These are phyloP conservation scores for Drosophila buzzatii DNA, from an alignment of 2,888 invertebrate genomes.

Conservation along the genomic window DNA sequence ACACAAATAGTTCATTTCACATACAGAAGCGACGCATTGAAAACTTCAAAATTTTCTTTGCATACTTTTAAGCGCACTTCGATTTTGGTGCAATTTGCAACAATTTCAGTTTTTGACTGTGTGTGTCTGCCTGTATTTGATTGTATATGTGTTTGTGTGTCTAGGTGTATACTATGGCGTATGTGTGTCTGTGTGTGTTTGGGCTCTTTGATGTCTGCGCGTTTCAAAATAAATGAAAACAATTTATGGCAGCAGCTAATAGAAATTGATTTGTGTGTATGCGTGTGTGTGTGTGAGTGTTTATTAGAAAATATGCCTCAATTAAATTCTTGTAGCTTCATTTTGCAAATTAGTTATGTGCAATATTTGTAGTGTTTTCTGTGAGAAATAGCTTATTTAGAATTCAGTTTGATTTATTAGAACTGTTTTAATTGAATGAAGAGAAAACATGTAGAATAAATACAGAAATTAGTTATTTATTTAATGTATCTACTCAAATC, in stretches of 20 bases:
- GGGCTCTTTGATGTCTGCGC: constrained; percentile 39
- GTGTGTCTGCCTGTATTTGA: constrained; percentile 10
- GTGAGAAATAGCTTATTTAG: background rate
- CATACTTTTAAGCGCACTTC: constrained; percentile 54
- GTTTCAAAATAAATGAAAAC: constrained; percentile 68
- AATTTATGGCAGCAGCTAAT: constrained; percentile 41
- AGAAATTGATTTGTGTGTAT: constrained; percentile 33
- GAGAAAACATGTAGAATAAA: background rate
- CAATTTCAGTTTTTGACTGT: constrained; percentile 47
- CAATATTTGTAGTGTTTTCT: background rate
- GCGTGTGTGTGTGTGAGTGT: background rate
- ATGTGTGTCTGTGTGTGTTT: constrained; percentile 8
- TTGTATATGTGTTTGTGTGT: constrained; percentile 9
- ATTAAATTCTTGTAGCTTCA: background rate
- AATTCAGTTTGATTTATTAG: background rate
- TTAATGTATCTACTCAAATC: background rate
- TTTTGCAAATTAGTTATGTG: background rate
- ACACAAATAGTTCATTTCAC: background rate
- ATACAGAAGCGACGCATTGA: constrained; percentile 14
- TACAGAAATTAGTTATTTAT: background rate
- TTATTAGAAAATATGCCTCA: background rate
- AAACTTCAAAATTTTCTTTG: constrained; percentile 31
- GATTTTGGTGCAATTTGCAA: constrained; percentile 35
- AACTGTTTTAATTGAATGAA: background rate
- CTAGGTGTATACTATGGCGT: constrained; percentile 6